Evolutionary conservation across 2,113 vertebrate genomes (phyloP).

Genomic region (Odocoileus virginianus): DNA sequence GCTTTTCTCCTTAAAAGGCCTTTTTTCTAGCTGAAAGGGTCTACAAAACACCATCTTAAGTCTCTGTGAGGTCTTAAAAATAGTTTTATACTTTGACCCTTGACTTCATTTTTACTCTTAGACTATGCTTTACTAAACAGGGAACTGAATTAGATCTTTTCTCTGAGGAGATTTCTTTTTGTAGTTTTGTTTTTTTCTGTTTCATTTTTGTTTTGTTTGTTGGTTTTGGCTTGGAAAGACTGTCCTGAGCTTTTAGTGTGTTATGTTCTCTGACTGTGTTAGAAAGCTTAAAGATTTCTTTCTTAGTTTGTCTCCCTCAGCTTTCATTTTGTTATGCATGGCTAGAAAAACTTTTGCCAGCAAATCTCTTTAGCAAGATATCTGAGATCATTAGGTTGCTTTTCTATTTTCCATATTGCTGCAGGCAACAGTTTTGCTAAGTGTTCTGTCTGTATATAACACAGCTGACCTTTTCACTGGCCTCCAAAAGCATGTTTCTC

Average conservation of each 20-base stretch:
- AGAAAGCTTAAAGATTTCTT: constrained; percentile 19
- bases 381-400: constrained; percentile 11
- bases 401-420: constrained; percentile 33
- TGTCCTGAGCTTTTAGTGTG: background rate
- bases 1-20: constrained; percentile 5
- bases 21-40: constrained; percentile 21
- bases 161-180: constrained; percentile 33
- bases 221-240: constrained; percentile 6
- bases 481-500: constrained; percentile 19
- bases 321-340: constrained; percentile 5
- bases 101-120: constrained; percentile 29
- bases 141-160: constrained; percentile 43
- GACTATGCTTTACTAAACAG: background rate
- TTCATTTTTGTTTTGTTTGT: background rate
- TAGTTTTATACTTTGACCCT: constrained; percentile 8
- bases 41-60: constrained; percentile 19
- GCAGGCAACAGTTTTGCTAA: constrained; percentile 19
- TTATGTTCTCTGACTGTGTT: background rate
- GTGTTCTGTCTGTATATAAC: background rate
- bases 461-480: constrained; percentile 3
- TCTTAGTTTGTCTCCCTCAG: background rate
- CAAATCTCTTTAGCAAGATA: constrained; percentile 20
- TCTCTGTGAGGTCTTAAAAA: constrained; percentile 40
- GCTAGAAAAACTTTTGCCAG: background rate
- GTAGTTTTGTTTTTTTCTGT: background rate